Conservation (phyloP, 2,797 vertebrate genomes). For the Phalanger gymnotis region DNA sequence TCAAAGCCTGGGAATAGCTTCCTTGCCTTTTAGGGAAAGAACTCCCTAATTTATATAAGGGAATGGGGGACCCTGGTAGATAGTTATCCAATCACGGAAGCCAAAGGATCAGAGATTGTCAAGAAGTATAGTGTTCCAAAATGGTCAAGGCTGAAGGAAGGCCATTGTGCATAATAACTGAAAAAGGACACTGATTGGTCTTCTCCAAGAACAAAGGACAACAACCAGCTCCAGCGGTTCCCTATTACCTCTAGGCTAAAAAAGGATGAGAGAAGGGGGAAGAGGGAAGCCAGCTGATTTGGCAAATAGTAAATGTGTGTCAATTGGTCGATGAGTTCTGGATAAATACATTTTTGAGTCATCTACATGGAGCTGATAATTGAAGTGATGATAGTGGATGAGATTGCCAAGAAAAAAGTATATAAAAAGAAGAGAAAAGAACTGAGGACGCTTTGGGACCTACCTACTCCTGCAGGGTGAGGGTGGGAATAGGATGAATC, state of each 20-base stretch:
- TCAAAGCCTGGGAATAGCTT: neutral
- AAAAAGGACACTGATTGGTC: neutral
- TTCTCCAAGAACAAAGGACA: neutral
- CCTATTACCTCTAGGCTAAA: neutral
- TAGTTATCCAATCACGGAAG: neutral
- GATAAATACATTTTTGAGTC: neutral
- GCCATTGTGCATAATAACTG: neutral
- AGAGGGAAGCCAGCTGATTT: neutral
- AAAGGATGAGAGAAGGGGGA: neutral
- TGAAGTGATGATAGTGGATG: neutral
- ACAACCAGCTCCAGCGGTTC: neutral
- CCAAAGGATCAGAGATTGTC: neutral
- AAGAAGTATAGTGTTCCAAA: neutral
- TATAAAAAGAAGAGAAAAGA: too few relatives aligned
- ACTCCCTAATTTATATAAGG: neutral
- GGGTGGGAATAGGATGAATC: too few relatives aligned
- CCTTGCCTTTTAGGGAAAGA: neutral
- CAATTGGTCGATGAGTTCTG: neutral
- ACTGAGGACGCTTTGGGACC: too few relatives aligned
- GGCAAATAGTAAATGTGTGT: neutral
- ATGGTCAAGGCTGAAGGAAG: neutral
- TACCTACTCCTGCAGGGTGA: too few relatives aligned
- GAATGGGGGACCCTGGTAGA: neutral
- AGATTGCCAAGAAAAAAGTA: too few relatives aligned
- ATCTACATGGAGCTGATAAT: neutral